Conservation (phyloP, 1,140 invertebrate genomes). For the Bombus consobrinus region DNA sequence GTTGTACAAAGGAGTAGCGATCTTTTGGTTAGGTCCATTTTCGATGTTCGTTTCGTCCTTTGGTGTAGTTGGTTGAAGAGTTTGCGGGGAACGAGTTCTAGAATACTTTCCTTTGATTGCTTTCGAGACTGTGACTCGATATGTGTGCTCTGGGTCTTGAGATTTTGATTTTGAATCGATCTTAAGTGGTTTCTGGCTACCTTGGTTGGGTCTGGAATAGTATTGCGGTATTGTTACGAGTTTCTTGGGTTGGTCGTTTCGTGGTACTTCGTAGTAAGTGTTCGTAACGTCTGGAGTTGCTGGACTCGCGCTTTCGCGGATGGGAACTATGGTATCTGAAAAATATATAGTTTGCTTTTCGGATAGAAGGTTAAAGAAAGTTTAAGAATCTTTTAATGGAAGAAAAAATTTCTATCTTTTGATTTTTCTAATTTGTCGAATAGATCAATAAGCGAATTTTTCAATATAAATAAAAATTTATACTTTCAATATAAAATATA, state of each 20-base stretch:
- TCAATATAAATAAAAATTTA: too few species aligned
- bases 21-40: too few species aligned
- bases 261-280: constrained; percentile 50
- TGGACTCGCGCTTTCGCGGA: not conserved
- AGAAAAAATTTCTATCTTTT: not conserved
- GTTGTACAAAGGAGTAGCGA: too few species aligned
- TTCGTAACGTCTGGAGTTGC: not conserved
- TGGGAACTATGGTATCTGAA: constrained; percentile 6
- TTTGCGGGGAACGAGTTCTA: not conserved
- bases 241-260: not conserved
- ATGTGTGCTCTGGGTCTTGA: not conserved
- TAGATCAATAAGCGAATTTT: too few species aligned
- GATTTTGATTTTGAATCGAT: not conserved
- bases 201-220: not conserved
- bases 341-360: not conserved
- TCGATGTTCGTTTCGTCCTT: not conserved
- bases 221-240: not conserved
- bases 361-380: too few species aligned
- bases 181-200: too few species aligned
- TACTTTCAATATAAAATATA: not conserved
- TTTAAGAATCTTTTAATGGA: not conserved
- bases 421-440: too few species aligned
- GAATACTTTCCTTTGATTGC: not conserved
- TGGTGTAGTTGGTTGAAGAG: not conserved
- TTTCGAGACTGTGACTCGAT: not conserved